A percentile compares a stretch with the other conserved stretches of the same genome.
Evolutionary conservation across 2,888 invertebrate genomes (phyloP).

Genomic region (Acanthopleura granulata): DNA sequence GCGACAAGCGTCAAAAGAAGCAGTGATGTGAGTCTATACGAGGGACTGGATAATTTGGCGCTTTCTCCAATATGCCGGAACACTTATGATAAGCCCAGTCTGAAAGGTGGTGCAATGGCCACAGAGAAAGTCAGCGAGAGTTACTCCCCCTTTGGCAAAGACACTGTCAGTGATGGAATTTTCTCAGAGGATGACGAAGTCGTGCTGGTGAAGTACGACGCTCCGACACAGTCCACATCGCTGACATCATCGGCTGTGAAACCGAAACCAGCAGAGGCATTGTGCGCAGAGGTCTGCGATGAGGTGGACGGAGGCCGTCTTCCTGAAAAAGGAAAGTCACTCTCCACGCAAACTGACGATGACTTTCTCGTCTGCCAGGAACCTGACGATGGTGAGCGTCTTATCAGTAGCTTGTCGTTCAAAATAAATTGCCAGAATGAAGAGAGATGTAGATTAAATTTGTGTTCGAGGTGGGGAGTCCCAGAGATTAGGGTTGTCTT

Average conservation of each 20-base stretch:
- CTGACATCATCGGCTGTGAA: not conserved
- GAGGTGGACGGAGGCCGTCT: constrained; percentile 6
- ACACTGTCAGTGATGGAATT: not conserved
- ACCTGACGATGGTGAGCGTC: constrained; percentile 7
- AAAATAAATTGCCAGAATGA: too few species aligned
- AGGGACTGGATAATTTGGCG: not conserved
- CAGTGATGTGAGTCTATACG: not conserved
- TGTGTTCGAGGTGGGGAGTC: too few species aligned
- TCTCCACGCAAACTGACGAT: not conserved
- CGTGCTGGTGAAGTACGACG: not conserved
- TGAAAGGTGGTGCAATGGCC: not conserved
- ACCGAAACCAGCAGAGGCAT: not conserved
- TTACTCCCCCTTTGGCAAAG: not conserved
- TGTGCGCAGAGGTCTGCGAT: not conserved
- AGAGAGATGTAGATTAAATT: too few species aligned
- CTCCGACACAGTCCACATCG: too few species aligned
- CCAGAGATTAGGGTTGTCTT: too few species aligned
- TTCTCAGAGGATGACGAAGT: not conserved
- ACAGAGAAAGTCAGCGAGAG: not conserved
- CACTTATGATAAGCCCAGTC: not conserved
- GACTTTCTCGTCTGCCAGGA: constrained; percentile 23
- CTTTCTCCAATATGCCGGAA: constrained; percentile 1
- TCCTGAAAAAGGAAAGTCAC: not conserved
- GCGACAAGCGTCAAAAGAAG: not conserved
- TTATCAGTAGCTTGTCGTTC: too few species aligned